Percentiles rank a stretch among this genome's conserved stretches.
phyloP scores from a whole-genome alignment of 2,797 vertebrate genomes.

The Neosilurus hyrtlii region DNA sequence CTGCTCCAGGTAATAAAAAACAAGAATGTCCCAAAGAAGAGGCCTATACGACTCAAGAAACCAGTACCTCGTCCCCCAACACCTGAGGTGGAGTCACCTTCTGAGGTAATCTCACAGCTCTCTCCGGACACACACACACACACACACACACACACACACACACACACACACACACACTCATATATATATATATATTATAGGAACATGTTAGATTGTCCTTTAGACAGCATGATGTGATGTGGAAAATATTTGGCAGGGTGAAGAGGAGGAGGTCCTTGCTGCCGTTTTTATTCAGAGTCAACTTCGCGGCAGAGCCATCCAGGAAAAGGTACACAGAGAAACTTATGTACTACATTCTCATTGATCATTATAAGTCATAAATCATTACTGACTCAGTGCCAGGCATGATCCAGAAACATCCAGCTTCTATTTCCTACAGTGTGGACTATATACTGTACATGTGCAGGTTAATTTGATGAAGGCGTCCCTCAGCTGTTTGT shows the following conservation, averaged over 20 bases:
- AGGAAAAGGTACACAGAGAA: constrained; percentile 76
- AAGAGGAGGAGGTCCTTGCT: constrained; percentile 85
- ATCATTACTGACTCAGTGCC: neutral
- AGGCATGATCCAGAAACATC: neutral
- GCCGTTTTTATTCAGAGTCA: constrained; percentile 84
- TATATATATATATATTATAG: too few relatives aligned
- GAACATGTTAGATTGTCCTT: too few relatives aligned
- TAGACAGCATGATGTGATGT: neutral
- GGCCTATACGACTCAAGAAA: constrained; percentile 71
- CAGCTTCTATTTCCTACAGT: neutral
- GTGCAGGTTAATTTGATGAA: neutral
- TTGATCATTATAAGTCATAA: neutral
- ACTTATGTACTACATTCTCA: too few relatives aligned
- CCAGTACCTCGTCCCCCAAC: constrained; percentile 74
- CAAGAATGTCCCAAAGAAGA: constrained; percentile 65
- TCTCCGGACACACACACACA: too few relatives aligned
- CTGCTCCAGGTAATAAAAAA: constrained; percentile 72
- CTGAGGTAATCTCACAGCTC: constrained; percentile 69
- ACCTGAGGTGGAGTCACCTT: constrained; percentile 74
- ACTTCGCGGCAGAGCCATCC: constrained; percentile 83
- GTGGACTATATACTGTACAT: too few relatives aligned
- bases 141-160: too few relatives aligned
- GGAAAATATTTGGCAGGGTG: constrained; percentile 68
- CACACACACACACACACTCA: too few relatives aligned
- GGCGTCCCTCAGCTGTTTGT: neutral